phyloP scores from a whole-genome alignment of 2,113 vertebrate genomes.

The Empidonax traillii region DNA sequence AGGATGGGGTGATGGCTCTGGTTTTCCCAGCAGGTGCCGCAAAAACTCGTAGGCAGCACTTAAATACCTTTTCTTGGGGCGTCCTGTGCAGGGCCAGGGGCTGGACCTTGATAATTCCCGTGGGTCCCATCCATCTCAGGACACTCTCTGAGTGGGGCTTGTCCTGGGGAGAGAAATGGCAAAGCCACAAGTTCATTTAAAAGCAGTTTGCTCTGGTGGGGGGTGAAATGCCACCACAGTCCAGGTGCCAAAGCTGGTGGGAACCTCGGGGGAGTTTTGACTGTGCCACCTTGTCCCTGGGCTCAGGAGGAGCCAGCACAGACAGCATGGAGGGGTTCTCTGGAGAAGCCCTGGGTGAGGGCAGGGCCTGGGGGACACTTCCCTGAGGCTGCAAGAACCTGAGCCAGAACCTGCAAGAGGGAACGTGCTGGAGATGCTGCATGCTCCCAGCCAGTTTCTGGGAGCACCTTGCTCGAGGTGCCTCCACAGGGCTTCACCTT shows the following conservation, averaged over 20 bases:
- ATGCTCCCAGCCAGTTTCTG: background rate
- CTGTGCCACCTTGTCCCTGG: background rate
- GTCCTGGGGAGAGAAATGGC: background rate
- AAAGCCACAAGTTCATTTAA: background rate
- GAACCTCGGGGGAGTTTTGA: background rate
- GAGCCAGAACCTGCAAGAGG: background rate
- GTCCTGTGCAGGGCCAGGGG: background rate
- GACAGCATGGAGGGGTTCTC: accelerated
- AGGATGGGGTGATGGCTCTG: constrained; percentile 17
- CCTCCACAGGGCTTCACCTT: accelerated
- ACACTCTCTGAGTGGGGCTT: background rate
- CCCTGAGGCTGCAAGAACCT: too few relatives aligned
- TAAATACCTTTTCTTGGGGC: background rate
- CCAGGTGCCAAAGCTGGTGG: background rate
- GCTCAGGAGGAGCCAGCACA: background rate
- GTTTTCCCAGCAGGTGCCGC: background rate
- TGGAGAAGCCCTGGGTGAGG: background rate
- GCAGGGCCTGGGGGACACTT: background rate
- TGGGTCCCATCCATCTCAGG: background rate
- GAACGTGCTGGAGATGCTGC: background rate
- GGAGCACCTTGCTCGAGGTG: background rate
- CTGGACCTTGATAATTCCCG: background rate
- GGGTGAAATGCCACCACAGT: background rate
- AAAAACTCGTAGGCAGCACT: background rate
- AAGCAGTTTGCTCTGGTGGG: background rate